Conservation (phyloP, 2,888 invertebrate genomes). For the Chrysodeixis includens region DNA sequence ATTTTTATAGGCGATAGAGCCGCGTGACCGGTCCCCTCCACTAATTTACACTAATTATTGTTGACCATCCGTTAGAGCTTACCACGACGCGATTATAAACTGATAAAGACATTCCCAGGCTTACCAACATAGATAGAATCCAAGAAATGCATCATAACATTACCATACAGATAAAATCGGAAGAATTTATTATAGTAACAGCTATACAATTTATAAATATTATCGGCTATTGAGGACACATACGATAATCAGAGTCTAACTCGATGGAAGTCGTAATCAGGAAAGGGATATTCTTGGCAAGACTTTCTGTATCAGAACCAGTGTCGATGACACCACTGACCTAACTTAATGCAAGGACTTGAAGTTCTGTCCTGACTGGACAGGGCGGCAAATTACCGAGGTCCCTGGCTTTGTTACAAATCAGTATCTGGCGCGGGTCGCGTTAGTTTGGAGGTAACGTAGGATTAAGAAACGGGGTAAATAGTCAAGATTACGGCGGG, state of each 20-base stretch:
- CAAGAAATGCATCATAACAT: slow-evolving; percentile 51
- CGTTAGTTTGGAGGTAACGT: slow-evolving; percentile 65
- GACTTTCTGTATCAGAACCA: slow-evolving; percentile 59
- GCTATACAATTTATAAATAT: slow-evolving; percentile 55
- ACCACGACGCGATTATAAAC: slow-evolving; percentile 50
- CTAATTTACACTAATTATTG: slow-evolving; percentile 46
- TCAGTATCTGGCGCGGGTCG: slow-evolving; percentile 49
- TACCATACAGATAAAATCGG: slow-evolving; percentile 58
- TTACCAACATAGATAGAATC: slow-evolving; percentile 47
- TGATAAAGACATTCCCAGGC: slow-evolving; percentile 61
- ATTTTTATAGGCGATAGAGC: slow-evolving; percentile 32
- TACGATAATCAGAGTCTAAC: slow-evolving; percentile 66
- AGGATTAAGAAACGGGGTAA: slow-evolving; percentile 85
- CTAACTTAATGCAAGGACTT: slow-evolving; percentile 28
- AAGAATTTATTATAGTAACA: slow-evolving; percentile 55
- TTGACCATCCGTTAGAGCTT: slow-evolving; percentile 38
- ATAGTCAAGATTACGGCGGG: slow-evolving; percentile 80
- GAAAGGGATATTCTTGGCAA: slow-evolving; percentile 70
- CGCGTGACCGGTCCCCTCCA: slow-evolving; percentile 31
- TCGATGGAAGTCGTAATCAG: slow-evolving; percentile 64
- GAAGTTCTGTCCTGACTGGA: slow-evolving; percentile 54
- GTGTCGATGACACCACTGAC: slow-evolving; percentile 38
- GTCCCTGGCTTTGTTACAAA: slow-evolving; percentile 43
- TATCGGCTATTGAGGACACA: slow-evolving; percentile 62
- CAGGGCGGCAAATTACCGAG: slow-evolving; percentile 52